These are phyloP conservation scores for Anastrepha obliqua DNA, from an alignment of 1,140 invertebrate genomes.

Conservation along the genomic window DNA sequence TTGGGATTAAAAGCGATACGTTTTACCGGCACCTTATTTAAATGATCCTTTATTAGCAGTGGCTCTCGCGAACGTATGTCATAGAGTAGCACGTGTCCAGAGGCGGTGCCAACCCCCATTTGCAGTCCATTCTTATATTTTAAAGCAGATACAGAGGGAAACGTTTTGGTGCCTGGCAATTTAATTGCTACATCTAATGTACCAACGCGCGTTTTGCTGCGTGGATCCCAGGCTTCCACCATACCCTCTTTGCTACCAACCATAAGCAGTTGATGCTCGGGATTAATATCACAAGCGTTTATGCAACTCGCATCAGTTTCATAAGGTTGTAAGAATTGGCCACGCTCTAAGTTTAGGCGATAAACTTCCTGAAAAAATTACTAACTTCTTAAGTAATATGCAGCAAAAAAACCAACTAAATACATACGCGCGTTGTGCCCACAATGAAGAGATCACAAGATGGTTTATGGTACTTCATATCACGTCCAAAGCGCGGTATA, in stretches of 20 bases:
- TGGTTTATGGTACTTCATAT: slow-evolving; percentile 92
- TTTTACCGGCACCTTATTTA: slow-evolving; percentile 94
- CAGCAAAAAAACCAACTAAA: neutral
- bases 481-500: slow-evolving; percentile 96
- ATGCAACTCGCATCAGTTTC: slow-evolving; percentile 84
- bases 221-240: slow-evolving; percentile 97
- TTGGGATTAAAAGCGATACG: slow-evolving; percentile 89
- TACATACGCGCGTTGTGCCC: slow-evolving; percentile 84
- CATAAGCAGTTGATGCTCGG: slow-evolving; percentile 89
- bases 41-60: slow-evolving; percentile 93
- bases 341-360: slow-evolving; percentile 95
- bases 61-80: slow-evolving; percentile 95
- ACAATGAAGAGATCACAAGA: slow-evolving; percentile 95
- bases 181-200: slow-evolving; percentile 90
- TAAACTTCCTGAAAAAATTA: slow-evolving; percentile 85
- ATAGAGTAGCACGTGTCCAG: slow-evolving; percentile 95
- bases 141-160: slow-evolving; percentile 79
- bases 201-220: slow-evolving; percentile 84
- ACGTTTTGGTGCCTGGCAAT: slow-evolving; percentile 68
- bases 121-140: slow-evolving; percentile 88
- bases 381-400: neutral
- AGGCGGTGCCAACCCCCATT: slow-evolving; percentile 93
- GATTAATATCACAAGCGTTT: slow-evolving; percentile 92
- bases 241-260: slow-evolving; percentile 94
- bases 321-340: slow-evolving; percentile 92